These are phyloP conservation scores for Liasis olivaceus DNA, from an alignment of 2,797 vertebrate genomes.

Conservation along the genomic window DNA sequence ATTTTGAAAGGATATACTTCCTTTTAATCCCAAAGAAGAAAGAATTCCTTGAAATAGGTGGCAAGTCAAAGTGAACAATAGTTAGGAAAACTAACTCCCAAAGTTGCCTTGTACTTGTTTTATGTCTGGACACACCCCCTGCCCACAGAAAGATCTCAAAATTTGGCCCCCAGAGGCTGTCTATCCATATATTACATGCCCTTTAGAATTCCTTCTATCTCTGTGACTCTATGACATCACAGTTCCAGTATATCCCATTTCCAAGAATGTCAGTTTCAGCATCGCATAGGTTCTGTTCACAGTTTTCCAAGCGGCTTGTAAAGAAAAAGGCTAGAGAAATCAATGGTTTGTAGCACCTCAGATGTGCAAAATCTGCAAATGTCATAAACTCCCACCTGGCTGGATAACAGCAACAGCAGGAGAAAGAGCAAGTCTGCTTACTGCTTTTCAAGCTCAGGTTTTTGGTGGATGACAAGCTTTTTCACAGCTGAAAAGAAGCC, in stretches of 20 bases:
- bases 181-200: not conserved
- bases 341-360: conserved; percentile 25
- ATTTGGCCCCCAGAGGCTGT: not conserved
- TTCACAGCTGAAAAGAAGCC: not conserved
- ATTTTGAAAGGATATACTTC: not conserved
- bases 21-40: not conserved
- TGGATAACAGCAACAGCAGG: not conserved
- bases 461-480: not conserved
- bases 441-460: conserved; percentile 1
- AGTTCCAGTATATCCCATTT: conserved; percentile 39
- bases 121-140: not conserved
- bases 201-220: not conserved
- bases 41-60: not conserved
- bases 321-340: conserved; percentile 27
- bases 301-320: conserved; percentile 34
- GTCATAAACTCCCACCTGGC: not conserved
- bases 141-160: not conserved
- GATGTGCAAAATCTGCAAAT: not conserved
- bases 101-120: not conserved
- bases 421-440: not conserved
- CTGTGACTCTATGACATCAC: conserved; percentile 11
- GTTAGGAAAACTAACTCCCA: not conserved
- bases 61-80: not conserved
- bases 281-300: conserved; percentile 26
- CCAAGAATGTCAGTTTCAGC: conserved; percentile 31